Percentiles rank a stretch among this genome's conserved stretches.
Evolutionary conservation across 2,888 invertebrate species (phyloP).

Genomic region (Cetonia aurata): DNA sequence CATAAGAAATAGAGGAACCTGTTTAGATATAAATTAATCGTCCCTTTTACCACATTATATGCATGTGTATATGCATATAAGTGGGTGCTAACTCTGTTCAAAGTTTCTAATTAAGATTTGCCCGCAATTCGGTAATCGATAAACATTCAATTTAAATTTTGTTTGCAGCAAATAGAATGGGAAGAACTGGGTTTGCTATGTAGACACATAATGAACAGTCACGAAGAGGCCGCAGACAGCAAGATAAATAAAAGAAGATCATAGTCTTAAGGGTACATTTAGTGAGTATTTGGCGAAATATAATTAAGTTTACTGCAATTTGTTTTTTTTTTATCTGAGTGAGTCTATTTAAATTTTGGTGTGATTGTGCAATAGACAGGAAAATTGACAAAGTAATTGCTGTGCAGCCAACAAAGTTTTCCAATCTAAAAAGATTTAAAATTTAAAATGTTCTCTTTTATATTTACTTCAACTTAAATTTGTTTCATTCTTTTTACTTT

Average conservation of each 20-base stretch:
- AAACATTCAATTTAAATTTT: slow-evolving; percentile 26
- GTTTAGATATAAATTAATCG: slow-evolving; percentile 13
- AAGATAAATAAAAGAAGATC: slow-evolving; percentile 30
- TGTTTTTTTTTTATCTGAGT: not conserved
- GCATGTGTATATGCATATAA: slow-evolving; percentile 5
- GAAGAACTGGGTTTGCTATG: slow-evolving; percentile 7
- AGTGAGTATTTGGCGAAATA: slow-evolving; percentile 13
- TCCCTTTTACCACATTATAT: not conserved
- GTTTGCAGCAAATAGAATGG: slow-evolving; percentile 21
- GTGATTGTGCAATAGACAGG: not conserved
- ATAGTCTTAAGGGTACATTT: slow-evolving; percentile 20
- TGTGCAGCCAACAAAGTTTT: too few relatives aligned
- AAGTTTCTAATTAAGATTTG: slow-evolving; percentile 31
- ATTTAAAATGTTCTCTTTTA: too few relatives aligned
- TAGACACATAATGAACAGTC: slow-evolving; percentile 22
- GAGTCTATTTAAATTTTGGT: not conserved
- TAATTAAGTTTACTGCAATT: slow-evolving; percentile 4
- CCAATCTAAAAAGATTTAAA: too few relatives aligned
- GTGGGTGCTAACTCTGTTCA: not conserved
- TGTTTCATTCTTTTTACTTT: too few relatives aligned
- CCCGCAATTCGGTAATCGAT: slow-evolving; percentile 10
- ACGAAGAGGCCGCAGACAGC: slow-evolving; percentile 9
- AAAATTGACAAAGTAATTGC: too few relatives aligned
- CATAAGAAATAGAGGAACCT: not conserved
- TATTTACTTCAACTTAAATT: too few relatives aligned